Percentiles rank a stretch among this genome's conserved stretches.
Evolutionary conservation across 2,888 invertebrate species (phyloP).

Genomic region (Dolichomitus sp.): DNA sequence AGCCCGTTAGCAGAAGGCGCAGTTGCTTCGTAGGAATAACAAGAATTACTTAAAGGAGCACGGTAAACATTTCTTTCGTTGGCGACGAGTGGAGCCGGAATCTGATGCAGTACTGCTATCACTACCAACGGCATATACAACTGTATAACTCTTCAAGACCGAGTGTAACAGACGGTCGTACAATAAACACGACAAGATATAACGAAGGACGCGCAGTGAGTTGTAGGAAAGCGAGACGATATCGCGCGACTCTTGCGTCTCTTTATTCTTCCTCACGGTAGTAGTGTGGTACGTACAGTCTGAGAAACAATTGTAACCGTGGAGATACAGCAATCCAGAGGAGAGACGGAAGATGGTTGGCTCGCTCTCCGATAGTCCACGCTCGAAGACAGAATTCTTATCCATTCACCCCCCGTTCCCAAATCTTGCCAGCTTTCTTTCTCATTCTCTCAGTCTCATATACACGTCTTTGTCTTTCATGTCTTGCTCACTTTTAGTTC

Average conservation of each 20-base stretch:
- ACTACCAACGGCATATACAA: constrained; percentile 17
- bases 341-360: constrained; percentile 11
- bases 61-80: constrained; percentile 48
- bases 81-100: constrained; percentile 8
- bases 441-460: constrained; percentile 12
- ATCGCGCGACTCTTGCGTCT: constrained; percentile 33
- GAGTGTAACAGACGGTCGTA: constrained; percentile 35
- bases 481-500: constrained; percentile 24
- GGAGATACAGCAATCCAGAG: constrained; percentile 14
- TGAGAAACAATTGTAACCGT: constrained; percentile 44
- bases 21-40: constrained; percentile 38
- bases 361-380: constrained; percentile 16
- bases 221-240: constrained; percentile 44
- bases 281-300: constrained; percentile 31
- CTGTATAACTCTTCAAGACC: constrained; percentile 20
- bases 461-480: constrained; percentile 15
- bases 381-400: constrained; percentile 46
- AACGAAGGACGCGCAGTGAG: constrained; percentile 36
- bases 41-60: constrained; percentile 38
- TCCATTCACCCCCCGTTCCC: constrained; percentile 8
- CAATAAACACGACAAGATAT: constrained; percentile 44
- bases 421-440: constrained; percentile 20
- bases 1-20: constrained; percentile 26
- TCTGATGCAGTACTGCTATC: constrained; percentile 10
- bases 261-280: constrained; percentile 34